These are phyloP conservation scores for Pseudomyrmex sp. DNA, from an alignment of 1,140 invertebrate genomes.

Conservation along the genomic window DNA sequence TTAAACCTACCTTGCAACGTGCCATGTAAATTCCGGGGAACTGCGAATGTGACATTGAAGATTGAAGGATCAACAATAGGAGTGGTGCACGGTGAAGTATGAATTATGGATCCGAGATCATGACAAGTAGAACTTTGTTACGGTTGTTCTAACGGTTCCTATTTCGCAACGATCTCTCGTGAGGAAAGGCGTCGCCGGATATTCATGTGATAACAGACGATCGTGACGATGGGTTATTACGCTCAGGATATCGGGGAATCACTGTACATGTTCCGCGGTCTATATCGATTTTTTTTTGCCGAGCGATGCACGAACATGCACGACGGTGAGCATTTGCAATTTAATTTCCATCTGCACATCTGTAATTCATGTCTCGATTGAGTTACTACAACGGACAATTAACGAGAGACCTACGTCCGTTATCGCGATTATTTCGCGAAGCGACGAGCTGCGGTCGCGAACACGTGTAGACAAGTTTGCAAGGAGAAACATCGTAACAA, in stretches of 20 bases:
- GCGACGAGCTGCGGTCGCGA: neutral
- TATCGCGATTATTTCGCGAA: slow-evolving; percentile 55
- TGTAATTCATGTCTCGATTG: slow-evolving; percentile 63
- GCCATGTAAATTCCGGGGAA: neutral
- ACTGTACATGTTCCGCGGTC: neutral
- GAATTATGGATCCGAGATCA: slow-evolving; percentile 47
- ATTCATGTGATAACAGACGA: slow-evolving; percentile 3
- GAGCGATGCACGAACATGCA: neutral
- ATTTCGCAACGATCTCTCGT: slow-evolving; percentile 31
- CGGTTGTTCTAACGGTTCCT: slow-evolving; percentile 63
- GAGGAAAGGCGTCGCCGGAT: too few species aligned
- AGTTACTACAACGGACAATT: slow-evolving; percentile 62
- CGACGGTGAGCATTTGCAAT: slow-evolving; percentile 43
- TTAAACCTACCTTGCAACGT: neutral
- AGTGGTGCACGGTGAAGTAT: neutral
- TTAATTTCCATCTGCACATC: slow-evolving; percentile 42
- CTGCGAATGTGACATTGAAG: slow-evolving; percentile 1
- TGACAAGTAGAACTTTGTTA: slow-evolving; percentile 25
- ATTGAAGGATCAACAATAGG: neutral
- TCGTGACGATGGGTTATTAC: neutral
- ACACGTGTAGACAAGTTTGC: slow-evolving; percentile 27
- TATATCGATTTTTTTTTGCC: slow-evolving; percentile 1
- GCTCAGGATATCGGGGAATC: neutral
- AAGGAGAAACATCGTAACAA: neutral
- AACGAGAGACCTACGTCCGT: slow-evolving; percentile 56